phyloP scores from a whole-genome alignment of 2,113 vertebrate species.

The Xenopus laevis region DNA sequence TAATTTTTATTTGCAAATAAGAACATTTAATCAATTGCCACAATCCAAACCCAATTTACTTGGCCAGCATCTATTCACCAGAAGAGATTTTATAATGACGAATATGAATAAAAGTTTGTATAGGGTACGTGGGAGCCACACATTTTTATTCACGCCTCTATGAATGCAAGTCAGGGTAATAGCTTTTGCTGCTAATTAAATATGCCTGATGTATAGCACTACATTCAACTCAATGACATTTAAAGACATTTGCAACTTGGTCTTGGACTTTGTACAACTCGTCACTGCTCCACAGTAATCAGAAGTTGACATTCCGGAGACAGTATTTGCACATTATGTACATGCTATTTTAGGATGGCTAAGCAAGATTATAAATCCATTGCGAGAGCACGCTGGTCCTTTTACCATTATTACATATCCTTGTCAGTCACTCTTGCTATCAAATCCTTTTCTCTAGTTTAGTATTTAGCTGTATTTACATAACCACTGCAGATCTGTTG shows the following conservation, averaged over 20 bases:
- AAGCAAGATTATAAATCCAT: no score
- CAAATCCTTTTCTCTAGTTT: no score
- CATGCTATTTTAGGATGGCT: no score
- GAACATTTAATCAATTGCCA: constrained; percentile 44
- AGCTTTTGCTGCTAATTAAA: constrained; percentile 74
- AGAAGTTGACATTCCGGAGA: no score
- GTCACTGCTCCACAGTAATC: neutral
- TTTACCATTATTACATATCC: no score
- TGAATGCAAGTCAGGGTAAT: constrained; percentile 67
- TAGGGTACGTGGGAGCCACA: constrained; percentile 47
- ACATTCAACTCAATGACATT: constrained; percentile 60
- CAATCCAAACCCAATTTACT: constrained; percentile 42
- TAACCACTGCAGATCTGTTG: no score
- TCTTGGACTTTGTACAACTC: constrained; percentile 26
- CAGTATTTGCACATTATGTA: no score
- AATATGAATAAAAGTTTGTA: constrained; percentile 40
- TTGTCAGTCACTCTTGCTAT: no score
- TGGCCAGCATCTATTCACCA: constrained; percentile 27
- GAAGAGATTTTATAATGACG: constrained; percentile 40
- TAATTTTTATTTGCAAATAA: constrained; percentile 45
- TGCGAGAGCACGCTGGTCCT: no score
- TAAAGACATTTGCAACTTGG: constrained; percentile 62
- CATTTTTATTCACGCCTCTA: constrained; percentile 74
- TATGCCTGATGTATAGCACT: constrained; percentile 66
- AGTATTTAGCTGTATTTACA: no score